phyloP scores from a whole-genome alignment of 2,888 invertebrate genomes.

The Ctena decussata region DNA sequence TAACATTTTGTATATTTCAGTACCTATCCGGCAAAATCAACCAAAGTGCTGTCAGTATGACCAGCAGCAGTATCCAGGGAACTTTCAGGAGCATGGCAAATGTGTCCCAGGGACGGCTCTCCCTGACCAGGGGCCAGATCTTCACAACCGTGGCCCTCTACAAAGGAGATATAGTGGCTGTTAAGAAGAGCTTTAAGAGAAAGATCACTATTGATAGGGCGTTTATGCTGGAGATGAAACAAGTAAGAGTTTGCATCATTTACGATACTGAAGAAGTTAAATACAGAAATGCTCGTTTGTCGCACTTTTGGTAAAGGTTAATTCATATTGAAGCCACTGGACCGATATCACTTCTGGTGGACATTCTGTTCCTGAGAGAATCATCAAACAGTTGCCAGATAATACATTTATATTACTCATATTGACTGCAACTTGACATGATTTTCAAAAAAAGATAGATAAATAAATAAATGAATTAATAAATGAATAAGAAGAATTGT shows the following conservation, averaged over 20 bases:
- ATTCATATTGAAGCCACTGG: too few relatives aligned
- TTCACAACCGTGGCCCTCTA: conserved; percentile 75
- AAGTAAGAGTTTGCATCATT: conserved; percentile 72
- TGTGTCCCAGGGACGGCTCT: conserved; percentile 25
- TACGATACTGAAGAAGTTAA: too few relatives aligned
- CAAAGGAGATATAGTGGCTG: conserved; percentile 75
- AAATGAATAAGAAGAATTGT: too few relatives aligned
- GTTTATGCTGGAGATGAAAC: conserved; percentile 79
- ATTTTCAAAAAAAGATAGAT: too few relatives aligned
- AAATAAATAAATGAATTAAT: too few relatives aligned
- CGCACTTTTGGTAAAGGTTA: too few relatives aligned
- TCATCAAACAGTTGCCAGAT: too few relatives aligned
- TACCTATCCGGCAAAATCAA: conserved; percentile 17
- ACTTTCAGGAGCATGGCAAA: conserved; percentile 40
- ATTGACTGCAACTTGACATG: too few relatives aligned
- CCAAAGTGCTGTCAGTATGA: conserved; percentile 38
- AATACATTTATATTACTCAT: too few relatives aligned
- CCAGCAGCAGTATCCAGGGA: conserved; percentile 32
- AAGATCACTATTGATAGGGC: conserved; percentile 75
- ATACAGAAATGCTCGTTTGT: too few relatives aligned
- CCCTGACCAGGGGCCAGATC: conserved; percentile 33
- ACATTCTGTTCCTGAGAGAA: too few relatives aligned
- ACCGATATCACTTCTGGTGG: too few relatives aligned
- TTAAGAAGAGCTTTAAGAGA: conserved; percentile 76
- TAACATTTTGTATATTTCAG: conserved; percentile 22